A percentile compares a stretch with the other conserved stretches of the same genome.
These are phyloP conservation scores for Saturnia pavonia DNA, from an alignment of 2,888 invertebrate genomes.

Conservation along the genomic window DNA sequence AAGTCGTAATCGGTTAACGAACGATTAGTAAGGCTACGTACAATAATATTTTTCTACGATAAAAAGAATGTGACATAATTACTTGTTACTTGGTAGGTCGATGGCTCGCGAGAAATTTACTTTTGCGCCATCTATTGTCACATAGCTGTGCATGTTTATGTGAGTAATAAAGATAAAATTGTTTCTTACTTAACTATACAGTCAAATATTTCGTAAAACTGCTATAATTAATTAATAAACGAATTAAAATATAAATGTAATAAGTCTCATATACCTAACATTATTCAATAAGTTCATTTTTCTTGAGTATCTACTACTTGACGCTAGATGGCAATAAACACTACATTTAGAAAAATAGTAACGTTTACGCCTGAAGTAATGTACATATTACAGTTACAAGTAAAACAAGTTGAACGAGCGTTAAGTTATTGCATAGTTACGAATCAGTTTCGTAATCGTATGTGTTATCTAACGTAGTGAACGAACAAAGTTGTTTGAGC, in stretches of 20 bases:
- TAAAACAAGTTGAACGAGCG: conserved; percentile 11
- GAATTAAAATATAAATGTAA: background rate
- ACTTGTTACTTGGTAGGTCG: conserved; percentile 9
- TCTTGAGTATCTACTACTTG: conserved; percentile 37
- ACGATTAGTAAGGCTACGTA: conserved; percentile 50
- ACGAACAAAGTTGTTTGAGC: conserved; percentile 28
- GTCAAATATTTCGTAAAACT: background rate
- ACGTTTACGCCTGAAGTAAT: background rate
- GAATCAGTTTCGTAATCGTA: conserved; percentile 29
- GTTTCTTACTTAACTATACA: background rate
- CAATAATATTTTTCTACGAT: conserved; percentile 37
- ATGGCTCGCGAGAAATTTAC: conserved; percentile 27
- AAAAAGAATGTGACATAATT: conserved; percentile 43
- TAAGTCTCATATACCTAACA: too few relatives aligned
- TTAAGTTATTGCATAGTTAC: background rate
- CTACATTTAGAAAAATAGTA: background rate
- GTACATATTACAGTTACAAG: background rate
- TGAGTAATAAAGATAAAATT: background rate
- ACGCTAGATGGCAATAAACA: conserved; percentile 48
- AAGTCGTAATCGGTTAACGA: conserved; percentile 52
- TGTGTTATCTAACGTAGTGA: conserved; percentile 32
- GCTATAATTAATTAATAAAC: background rate
- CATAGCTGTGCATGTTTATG: background rate
- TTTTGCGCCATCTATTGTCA: conserved; percentile 5
- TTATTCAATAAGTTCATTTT: too few relatives aligned